Base-by-base conservation (phyloP, 2,888 invertebrate genomes). In the Acleris holmiana region DNA sequence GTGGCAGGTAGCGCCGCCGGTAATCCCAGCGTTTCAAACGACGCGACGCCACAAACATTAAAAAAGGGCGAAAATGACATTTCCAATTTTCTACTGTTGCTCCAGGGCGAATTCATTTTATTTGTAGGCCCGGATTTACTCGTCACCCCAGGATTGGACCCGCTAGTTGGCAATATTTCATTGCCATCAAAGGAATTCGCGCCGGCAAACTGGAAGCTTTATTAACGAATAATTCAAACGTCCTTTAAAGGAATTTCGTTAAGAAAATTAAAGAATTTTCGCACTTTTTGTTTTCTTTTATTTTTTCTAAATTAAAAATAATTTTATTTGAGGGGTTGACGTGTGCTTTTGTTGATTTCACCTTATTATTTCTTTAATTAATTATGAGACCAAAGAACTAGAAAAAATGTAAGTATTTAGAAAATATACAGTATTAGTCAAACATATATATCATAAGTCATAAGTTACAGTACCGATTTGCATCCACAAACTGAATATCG, bases 11-110 rank as follows among this genome's bases (percentile, higher is more conserved):
- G 83, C 71, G 76, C 75, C 75, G 71, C 72, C 71, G 76, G 73
- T 89, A 88, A 88, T 89, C 88, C 86, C 84, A 85, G 83, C 79
- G 79, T 69, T 70, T 67, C 71, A 59, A 66, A 57, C 78, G 76
- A 74, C 76, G 73, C 79, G 76, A 80, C 84, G 82, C 86, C 86
- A 83, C 90, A 93, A 91, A 91, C 90, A 90, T 89, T 88, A 90
- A 93, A 92, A 92, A 93, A 91, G 84, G 85, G 86, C 89, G 89
- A 93, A 93, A 93, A 93, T 93, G 93, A 93, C 93, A 90, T 93
- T 93, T 93, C 91, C 89, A 93, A 93, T 93, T 93, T 93, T 93
- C 93, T 93, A 89, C 90, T 84, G 86, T 89, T 84, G 89, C 91
- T 85, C 79, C 82, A 82, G 85, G 90, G 83, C 83, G 84, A 86